Evolutionary conservation across 2,888 invertebrate genomes (phyloP), one percentile per base, ranked within the genome.

Genomic region (Tipula unca): DNA sequence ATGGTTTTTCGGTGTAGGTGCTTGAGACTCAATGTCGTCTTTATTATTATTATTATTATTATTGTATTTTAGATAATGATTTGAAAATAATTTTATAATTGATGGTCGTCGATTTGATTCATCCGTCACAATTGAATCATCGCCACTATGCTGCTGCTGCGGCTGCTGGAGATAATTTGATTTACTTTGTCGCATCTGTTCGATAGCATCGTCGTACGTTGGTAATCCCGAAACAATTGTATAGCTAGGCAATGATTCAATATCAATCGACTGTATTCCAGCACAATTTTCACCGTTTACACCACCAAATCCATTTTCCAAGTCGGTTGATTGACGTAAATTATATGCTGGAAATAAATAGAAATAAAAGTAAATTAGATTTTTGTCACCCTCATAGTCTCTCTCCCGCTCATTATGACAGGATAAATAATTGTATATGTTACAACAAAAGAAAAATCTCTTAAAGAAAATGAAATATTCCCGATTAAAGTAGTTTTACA

Each of bases 151-250:
- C 13, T 84, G 84, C 36, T n/a, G n/a, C n/a, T n/a, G n/a, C n/a
- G n/a, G n/a, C n/a, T 84, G 35, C 20, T 6, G 25, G 35, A 2
- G 39, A n/a, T 39, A 25, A 87, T 88, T 86, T 89, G 17, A 84
- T 86, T 89, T 69, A 87, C 87, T 89, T 88, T 91, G 91, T 36
- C 92, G 91, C 87, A 93, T 91, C 88, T 93, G 93, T 88, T 93
- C 92, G 86, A 94, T 89, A 2, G 94, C 94, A 88, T 93, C 93
- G 86, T 93, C 93, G 88, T 94, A 94, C 35, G 92, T 93, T 82
- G 94, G 94, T 85, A 94, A 89, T 3, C 94, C 94, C n/a, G 94
- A 93, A 84, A 93, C 94, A 86, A 93, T 91, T 3, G 93, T 93
- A 88, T 94, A 94, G 87, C 93, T 93, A 14, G 94, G 94, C 86